These are phyloP conservation scores for Herpailurus yagouaroundi DNA, from an alignment of 2,113 vertebrate species.

Conservation along the genomic window DNA sequence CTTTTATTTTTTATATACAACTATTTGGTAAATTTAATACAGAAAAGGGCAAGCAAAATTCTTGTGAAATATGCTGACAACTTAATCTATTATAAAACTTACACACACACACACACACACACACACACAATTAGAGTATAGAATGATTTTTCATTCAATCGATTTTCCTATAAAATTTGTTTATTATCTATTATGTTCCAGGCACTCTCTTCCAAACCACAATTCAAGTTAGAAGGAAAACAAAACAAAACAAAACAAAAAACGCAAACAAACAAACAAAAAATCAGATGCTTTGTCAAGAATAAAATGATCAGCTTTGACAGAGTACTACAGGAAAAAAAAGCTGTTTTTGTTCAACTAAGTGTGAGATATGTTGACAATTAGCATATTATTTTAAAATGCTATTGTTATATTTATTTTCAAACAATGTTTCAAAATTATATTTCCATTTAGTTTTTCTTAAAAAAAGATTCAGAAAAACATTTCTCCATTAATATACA, in stretches of 20 bases:
- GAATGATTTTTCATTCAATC: neutral
- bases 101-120: no score
- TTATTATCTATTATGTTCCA: neutral
- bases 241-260: no score
- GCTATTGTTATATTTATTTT: neutral
- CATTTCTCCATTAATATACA: neutral
- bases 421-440: neutral
- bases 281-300: neutral
- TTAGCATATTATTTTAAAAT: neutral
- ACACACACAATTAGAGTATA: neutral
- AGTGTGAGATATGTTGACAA: neutral
- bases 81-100: neutral
- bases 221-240: neutral
- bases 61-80: neutral
- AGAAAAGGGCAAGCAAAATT: neutral
- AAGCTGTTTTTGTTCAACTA: neutral
- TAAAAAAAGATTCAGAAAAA: neutral
- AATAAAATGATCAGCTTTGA: slow-evolving; percentile 31
- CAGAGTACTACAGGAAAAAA: neutral
- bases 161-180: neutral
- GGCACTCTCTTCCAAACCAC: neutral
- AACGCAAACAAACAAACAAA: no score
- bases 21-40: neutral
- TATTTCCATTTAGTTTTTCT: neutral
- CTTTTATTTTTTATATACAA: neutral